These are phyloP conservation scores for Drosophila borborema DNA, from an alignment of 2,888 invertebrate genomes.

Conservation along the genomic window DNA sequence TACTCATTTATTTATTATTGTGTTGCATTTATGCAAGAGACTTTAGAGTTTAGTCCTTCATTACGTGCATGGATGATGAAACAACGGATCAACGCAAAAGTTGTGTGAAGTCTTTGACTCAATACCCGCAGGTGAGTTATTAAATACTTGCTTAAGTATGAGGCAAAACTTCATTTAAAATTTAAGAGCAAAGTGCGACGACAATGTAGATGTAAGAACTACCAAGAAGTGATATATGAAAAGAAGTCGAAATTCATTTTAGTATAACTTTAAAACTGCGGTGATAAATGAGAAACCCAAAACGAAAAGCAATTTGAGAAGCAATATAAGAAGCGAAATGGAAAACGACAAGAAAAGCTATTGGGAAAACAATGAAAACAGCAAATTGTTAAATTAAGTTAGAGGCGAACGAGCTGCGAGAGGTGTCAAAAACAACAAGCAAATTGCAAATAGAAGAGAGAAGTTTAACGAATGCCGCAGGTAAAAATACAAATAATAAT, in stretches of 20 bases:
- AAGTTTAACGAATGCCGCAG: background rate
- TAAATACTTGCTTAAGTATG: background rate
- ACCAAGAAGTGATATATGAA: background rate
- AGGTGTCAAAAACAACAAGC: background rate
- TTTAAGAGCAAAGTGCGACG: background rate
- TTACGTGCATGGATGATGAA: conserved; percentile 1
- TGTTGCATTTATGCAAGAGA: conserved; percentile 5
- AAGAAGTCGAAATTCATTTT: background rate
- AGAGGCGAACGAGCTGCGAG: conserved; percentile 1
- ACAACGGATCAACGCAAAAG: background rate
- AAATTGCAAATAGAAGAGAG: background rate
- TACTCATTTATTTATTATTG: conserved; percentile 46
- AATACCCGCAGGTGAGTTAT: background rate
- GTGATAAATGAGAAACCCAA: background rate
- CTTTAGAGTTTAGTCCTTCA: conserved; percentile 10
- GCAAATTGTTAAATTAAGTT: conserved; percentile 12
- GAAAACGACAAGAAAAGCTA: background rate
- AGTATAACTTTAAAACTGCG: background rate
- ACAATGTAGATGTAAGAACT: background rate
- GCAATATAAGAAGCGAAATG: background rate
- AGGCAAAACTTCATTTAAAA: background rate
- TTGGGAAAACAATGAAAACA: background rate
- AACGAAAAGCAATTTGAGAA: conserved; percentile 2
- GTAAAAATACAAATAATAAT: background rate
- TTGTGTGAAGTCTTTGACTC: conserved; percentile 13